Evolutionary conservation across 1,140 invertebrate genomes (phyloP), one percentile per base, ranked within the genome.

Genomic region (Drosophila elegans): DNA sequence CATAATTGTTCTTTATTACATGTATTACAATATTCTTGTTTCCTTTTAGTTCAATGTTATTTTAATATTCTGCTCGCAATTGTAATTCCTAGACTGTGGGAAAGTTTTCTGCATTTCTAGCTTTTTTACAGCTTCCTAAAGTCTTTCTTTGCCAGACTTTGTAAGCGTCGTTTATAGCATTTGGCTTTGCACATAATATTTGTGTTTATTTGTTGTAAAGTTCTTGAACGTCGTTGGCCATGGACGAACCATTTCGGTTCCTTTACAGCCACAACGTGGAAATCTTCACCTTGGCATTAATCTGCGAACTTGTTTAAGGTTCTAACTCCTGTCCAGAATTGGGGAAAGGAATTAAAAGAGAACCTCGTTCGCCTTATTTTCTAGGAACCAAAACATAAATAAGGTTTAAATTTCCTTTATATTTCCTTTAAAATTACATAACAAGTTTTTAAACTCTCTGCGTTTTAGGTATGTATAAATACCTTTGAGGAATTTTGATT

Each of bases 211-310:
- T 86, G 83, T 88, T 48, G 83, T 62, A 79, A 76, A 86, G 83
- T 83, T 88, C 79, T 88, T 83, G 83, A 82, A 79, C 82, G 60
- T 73, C 57, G 13, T 61, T 79, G 75, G 42, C 54, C 36, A 62
- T 48, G 42, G 61, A 34, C 41, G 48, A 75, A 67, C 54, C 34
- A 45, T 44, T 78, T 55, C 16, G 59, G 12, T 27, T 60, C 48
- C 29, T 51, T 55, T 49, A 11, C 51, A 62, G 64, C 61, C 85
- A 63, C 57, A 61, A 78, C 57, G 82, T 86, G 82, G 82, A 85
- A 78, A 76, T 73, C 79, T 86, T 82, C 79, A 83, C 69, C 21
- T 16, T 6, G 61, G 60, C 49, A 9, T 82, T 86, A 72, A 68
- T 86, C 78, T 88, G 48, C 75, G 83, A 86, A 88, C 66, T 42